Evolutionary conservation across 2,888 invertebrate species (phyloP).

Genomic region (Pyrochroa serraticornis): DNA sequence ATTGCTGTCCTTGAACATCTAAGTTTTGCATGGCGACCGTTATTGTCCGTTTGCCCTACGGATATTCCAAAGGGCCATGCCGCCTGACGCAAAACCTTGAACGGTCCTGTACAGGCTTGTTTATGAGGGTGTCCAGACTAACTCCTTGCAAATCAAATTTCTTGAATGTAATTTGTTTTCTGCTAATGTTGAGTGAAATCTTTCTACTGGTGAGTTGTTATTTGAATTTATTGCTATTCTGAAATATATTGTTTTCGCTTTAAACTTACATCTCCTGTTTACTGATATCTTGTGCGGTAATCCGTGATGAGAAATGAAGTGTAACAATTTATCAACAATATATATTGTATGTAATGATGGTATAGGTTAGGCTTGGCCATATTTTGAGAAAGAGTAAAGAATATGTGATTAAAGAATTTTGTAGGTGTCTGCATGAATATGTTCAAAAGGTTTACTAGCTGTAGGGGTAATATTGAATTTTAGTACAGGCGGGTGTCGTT

Average conservation of each 20-base stretch:
- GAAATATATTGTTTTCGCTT: conserved; percentile 16
- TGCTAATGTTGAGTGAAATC: conserved; percentile 17
- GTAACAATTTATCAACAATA: conserved; percentile 20
- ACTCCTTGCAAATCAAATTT: no score
- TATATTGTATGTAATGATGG: conserved; percentile 10
- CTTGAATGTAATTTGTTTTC: background rate
- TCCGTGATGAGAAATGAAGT: conserved; percentile 23
- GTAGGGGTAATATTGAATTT: conserved; percentile 27
- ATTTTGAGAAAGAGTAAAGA: conserved; percentile 25
- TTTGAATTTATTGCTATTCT: conserved; percentile 23
- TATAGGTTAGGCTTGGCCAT: conserved; percentile 26
- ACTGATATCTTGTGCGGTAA: conserved; percentile 18
- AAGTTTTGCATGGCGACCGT: no score
- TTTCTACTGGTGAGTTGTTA: conserved; percentile 19
- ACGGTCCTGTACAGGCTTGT: no score
- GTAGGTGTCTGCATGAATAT: conserved; percentile 19
- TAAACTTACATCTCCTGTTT: conserved; percentile 21
- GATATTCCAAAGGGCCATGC: no score
- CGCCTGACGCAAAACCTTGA: no score
- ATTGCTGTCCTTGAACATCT: no score
- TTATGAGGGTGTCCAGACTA: no score
- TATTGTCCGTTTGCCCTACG: no score
- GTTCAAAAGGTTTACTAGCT: conserved; percentile 22
- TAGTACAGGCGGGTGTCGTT: conserved; percentile 12
- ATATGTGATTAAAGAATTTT: conserved; percentile 17